phyloP scores from a whole-genome alignment of 1,140 invertebrate species.

The Aphelenchoides avenae region DNA sequence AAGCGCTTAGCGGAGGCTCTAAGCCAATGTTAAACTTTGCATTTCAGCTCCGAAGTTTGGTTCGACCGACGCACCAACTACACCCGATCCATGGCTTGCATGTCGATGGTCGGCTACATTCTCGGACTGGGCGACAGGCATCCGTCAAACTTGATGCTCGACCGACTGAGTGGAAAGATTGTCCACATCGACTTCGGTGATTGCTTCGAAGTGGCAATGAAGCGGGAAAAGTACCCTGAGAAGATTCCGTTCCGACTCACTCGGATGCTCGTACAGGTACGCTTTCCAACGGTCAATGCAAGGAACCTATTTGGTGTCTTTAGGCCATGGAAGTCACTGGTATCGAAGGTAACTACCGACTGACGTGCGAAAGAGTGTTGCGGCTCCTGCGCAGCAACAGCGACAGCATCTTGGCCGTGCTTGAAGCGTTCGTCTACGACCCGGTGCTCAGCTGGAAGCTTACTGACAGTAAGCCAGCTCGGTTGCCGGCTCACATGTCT shows the following conservation, averaged over 20 bases:
- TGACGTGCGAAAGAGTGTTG: conserved; percentile 96
- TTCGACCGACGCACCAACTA: conserved; percentile 97
- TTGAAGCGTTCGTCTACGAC: conserved; percentile 99
- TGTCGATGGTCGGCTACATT: conserved; percentile 97
- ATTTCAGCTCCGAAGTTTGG: conserved; percentile 71
- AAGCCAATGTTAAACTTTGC: too few species aligned
- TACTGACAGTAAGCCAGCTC: conserved; percentile 76
- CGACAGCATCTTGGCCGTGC: conserved; percentile 95
- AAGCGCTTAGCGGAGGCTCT: too few species aligned
- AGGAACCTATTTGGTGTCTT: conserved; percentile 12
- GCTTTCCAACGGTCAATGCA: conserved; percentile 66
- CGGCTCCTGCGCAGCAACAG: conserved; percentile 87
- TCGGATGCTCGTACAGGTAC: conserved; percentile 96
- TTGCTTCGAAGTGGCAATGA: conserved; percentile 99
- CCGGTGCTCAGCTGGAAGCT: conserved; percentile 97
- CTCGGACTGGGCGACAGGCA: conserved; percentile 76
- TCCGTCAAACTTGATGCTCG: conserved; percentile 97
- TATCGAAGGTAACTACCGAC: conserved; percentile 77
- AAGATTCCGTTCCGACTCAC: conserved; percentile 98
- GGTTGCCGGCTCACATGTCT: too few species aligned
- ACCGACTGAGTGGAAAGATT: conserved; percentile 94
- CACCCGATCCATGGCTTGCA: conserved; percentile 91
- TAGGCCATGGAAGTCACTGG: conserved; percentile 68
- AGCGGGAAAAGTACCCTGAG: conserved; percentile 95
- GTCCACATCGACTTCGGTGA: conserved; percentile 99